phyloP scores from a whole-genome alignment of 2,797 vertebrate species.

The Esox lucius region DNA sequence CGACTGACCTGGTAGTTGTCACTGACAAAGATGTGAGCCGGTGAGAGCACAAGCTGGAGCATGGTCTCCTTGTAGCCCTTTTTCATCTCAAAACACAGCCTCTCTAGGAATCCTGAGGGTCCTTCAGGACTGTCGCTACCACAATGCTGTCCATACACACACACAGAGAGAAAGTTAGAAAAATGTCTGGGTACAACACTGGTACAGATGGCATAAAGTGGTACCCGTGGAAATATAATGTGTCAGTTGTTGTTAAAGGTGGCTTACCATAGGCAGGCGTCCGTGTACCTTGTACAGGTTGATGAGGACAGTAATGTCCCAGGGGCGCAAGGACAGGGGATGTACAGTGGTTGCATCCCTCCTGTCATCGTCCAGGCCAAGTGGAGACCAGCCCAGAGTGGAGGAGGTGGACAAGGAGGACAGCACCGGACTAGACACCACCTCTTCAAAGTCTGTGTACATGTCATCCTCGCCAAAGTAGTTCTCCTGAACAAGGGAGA shows the following conservation, averaged over 20 bases:
- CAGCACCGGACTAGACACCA: slow-evolving; percentile 87
- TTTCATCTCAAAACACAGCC: slow-evolving; percentile 98
- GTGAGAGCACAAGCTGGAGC: slow-evolving; percentile 93
- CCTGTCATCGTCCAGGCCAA: slow-evolving; percentile 83
- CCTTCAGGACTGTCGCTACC: slow-evolving; percentile 91
- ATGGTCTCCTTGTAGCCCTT: slow-evolving; percentile 96
- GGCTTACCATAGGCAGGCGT: slow-evolving; percentile 88
- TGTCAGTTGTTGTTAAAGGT: not conserved
- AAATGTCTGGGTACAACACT: not conserved
- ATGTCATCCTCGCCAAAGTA: slow-evolving; percentile 99
- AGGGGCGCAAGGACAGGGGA: slow-evolving; percentile 89
- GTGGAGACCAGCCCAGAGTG: slow-evolving; percentile 90
- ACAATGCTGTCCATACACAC: slow-evolving; percentile 79
- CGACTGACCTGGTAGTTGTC: slow-evolving; percentile 91
- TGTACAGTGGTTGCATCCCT: slow-evolving; percentile 79
- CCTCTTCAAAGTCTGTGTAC: slow-evolving; percentile 98
- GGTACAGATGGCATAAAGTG: not conserved
- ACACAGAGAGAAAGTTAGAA: not conserved
- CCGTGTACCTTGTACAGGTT: slow-evolving; percentile 98
- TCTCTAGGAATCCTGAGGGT: slow-evolving; percentile 91
- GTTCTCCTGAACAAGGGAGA: slow-evolving; percentile 82
- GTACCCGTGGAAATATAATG: not conserved
- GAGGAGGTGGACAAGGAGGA: slow-evolving; percentile 90
- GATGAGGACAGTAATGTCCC: slow-evolving; percentile 97
- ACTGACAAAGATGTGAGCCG: slow-evolving; percentile 90